Evolutionary conservation across 2,113 vertebrate species (phyloP).

Genomic region (Mormyrus iriodes): DNA sequence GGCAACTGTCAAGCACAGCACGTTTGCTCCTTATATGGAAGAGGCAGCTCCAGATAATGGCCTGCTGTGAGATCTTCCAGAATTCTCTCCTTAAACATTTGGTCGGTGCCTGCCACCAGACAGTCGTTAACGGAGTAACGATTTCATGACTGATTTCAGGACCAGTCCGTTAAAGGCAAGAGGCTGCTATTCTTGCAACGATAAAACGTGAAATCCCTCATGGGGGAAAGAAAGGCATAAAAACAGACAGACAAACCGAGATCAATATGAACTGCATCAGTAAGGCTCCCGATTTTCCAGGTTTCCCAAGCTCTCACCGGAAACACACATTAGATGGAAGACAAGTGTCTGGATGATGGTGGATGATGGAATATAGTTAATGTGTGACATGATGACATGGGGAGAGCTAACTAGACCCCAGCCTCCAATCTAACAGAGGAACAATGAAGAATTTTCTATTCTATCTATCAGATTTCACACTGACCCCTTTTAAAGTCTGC

Average conservation of each 20-base stretch:
- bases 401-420: neutral
- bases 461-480: neutral
- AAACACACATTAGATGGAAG: neutral
- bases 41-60: neutral
- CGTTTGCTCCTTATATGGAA: slow-evolving; percentile 4
- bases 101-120: neutral
- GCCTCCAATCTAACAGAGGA: neutral
- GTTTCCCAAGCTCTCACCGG: neutral
- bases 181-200: neutral
- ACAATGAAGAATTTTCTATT: neutral
- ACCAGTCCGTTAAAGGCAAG: neutral
- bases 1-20: neutral
- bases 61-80: neutral
- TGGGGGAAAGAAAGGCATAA: neutral
- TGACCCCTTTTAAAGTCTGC: neutral
- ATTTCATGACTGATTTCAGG: neutral
- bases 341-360: neutral
- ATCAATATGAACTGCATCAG: neutral
- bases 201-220: neutral
- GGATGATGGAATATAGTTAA: neutral
- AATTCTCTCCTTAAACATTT: neutral
- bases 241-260: neutral
- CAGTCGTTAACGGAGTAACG: neutral
- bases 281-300: neutral
- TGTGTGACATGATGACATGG: neutral